Evolutionary conservation across 2,113 vertebrate species (phyloP), one percentile per base, ranked within the genome.

Genomic region (Dicrurus megarhynchus): DNA sequence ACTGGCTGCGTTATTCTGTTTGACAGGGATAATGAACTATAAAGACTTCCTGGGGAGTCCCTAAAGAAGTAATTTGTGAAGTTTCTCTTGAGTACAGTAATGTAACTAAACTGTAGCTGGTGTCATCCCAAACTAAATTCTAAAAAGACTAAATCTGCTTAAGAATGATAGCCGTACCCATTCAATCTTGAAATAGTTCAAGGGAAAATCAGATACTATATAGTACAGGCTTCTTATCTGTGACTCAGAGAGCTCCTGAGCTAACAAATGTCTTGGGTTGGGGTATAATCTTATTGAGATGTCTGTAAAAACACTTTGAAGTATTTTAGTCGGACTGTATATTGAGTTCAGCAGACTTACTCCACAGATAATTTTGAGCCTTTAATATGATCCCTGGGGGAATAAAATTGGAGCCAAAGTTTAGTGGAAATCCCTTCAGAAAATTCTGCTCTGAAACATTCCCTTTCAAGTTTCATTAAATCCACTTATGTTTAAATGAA

Each of bases 241-340:
- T 88, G 42, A 83, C 59, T 93, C 30, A 22, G 32, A 92, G 50
- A 88, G 60, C 79, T 89, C 73, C 88, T 93, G 73, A 70, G 68
- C 60, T 90, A 60, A 84, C 73, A 63, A 86, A 86, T 85, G 41
- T 88, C 90, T 93, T 59, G 27, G 55, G 52, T 47, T 93, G n/a
- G 74, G 33, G 22, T 86, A 88, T 95, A 94, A 94, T 94, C 79
- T 90, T 91, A 90, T 7, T 86, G 87, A 94, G 64, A 81, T 86
- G 80, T 70, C 94, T 93, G 56, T 74, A 78, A 70, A 92, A 96
- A 70, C 81, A 78, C 94, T 95, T 95, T 95, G 89, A 97, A 95
- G 83, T 97, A 89, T 89, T 94, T 85, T 63, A 86, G 55, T 61
- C 0, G 10, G 59, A 74, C 73, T 77, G 6, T 90, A 69, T 90